Base-by-base conservation (phyloP, 1,140 invertebrate genomes). In the Bombus polaris region DNA sequence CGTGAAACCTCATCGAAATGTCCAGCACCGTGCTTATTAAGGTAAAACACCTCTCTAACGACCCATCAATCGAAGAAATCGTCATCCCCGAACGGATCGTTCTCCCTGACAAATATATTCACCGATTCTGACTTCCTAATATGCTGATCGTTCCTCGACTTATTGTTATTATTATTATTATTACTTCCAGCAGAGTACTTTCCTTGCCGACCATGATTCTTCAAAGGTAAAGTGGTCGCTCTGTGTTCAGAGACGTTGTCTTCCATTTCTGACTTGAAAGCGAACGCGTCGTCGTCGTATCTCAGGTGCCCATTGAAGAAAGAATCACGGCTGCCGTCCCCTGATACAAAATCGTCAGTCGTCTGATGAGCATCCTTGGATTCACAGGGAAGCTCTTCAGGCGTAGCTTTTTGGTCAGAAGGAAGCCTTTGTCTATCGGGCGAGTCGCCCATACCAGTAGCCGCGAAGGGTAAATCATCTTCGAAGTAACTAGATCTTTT, bases 91-190 rank as follows among this genome's bases (percentile, higher is more conserved):
- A 98, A 98, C 9, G 98, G 98, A 95, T 98, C 98, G 91, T 96
- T 97, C 89, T 97, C 96, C 68, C 97, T 96, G 12, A 97, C 96
- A 94, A 98, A 98, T 88, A 98, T 98, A 93, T 98, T 98, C 32
- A 98, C 97, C 5, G 98, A 98, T 92, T 98, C 97, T 0, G 98
- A 98, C 94, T 98, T 98, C 90, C 97, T 97, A 37, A 97, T 97
- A 81, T 97, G 96, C 73, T 96, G 96, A 85, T 93, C 92, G 77
- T 90, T 92, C 62, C 90, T 90, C 5, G 91, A 92, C 15, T 89
- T 89, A 59, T 91, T 93, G 6, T 76, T 83, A 57, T 90, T 83
- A 47, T 90, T 89, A 22, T 86, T 93, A 74, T 93, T 93, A 22
- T 83, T 89, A n/a, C 90, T 91, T 5, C 89, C 83, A 5, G 70